Evolutionary conservation across 2,888 invertebrate species (phyloP).

Genomic region (Hirtodrosophila cameraria): DNA sequence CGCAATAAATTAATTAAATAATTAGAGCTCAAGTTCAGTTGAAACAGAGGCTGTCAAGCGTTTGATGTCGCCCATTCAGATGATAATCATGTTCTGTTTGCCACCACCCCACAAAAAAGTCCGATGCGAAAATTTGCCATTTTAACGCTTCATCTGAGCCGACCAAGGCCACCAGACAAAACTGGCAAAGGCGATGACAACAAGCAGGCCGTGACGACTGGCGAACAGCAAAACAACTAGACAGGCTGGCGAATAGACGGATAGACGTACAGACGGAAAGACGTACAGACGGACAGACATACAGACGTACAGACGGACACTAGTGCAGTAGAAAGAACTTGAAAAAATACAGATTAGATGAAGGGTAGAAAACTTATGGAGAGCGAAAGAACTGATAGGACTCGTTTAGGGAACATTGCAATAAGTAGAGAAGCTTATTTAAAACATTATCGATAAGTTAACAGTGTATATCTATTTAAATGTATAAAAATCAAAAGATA

Average conservation of each 20-base stretch:
- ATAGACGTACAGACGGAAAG: background rate
- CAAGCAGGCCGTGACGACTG: conserved; percentile 41
- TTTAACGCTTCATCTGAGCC: conserved; percentile 70
- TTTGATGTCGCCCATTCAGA: conserved; percentile 49
- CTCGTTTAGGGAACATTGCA: no score
- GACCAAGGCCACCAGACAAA: conserved; percentile 51
- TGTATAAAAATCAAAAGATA: no score
- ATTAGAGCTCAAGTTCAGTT: conserved; percentile 76
- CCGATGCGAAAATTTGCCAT: conserved; percentile 45
- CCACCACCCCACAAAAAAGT: conserved; percentile 40
- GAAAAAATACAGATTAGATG: no score
- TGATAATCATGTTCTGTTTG: conserved; percentile 26
- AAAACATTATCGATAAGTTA: no score
- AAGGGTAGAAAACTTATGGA: no score
- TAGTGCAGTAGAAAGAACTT: no score
- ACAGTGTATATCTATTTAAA: no score
- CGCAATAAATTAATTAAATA: conserved; percentile 78
- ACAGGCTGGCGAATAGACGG: background rate
- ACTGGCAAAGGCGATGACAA: conserved; percentile 29
- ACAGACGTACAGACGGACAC: no score
- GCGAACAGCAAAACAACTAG: conserved; percentile 4
- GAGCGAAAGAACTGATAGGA: no score
- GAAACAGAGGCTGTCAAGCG: conserved; percentile 28
- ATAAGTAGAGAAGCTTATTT: no score
- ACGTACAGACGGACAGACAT: no score